Percentiles rank a stretch among this genome's conserved stretches.
Evolutionary conservation across 1,140 invertebrate species (phyloP).

Genomic region (Drosophila suzukii): DNA sequence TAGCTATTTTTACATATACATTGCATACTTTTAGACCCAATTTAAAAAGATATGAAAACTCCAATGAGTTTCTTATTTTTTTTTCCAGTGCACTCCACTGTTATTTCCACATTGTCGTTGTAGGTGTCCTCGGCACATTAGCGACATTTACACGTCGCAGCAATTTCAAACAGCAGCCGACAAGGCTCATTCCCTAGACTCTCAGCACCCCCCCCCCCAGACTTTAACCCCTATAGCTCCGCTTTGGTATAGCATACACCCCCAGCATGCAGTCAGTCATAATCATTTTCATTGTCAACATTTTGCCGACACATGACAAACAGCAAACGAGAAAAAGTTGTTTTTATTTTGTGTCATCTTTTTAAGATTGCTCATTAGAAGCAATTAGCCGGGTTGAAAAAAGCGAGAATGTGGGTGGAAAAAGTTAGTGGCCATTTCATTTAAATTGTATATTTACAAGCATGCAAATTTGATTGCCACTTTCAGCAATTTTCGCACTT

Average conservation of each 20-base stretch:
- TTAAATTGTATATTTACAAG: constrained; percentile 75
- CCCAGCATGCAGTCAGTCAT: constrained; percentile 66
- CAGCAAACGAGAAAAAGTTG: constrained; percentile 54
- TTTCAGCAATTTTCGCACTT: constrained; percentile 35
- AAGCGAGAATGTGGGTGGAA: constrained; percentile 15
- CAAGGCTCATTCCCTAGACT: constrained; percentile 36
- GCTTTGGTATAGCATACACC: constrained; percentile 13
- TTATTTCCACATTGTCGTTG: constrained; percentile 19
- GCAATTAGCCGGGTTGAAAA: constrained; percentile 58
- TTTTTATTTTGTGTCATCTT: constrained; percentile 46
- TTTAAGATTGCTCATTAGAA: constrained; percentile 68
- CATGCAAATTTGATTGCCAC: constrained; percentile 76
- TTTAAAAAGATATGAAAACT: no score
- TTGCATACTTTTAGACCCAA: no score
- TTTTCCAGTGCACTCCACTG: constrained; percentile 5
- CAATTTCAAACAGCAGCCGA: constrained; percentile 79
- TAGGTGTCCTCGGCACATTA: constrained; percentile 66
- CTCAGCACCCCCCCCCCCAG: neutral
- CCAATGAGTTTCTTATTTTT: neutral
- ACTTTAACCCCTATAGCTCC: constrained; percentile 13
- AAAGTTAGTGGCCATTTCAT: constrained; percentile 46
- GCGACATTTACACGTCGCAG: constrained; percentile 82
- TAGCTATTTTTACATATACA: no score
- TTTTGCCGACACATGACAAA: constrained; percentile 77
- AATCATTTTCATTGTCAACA: constrained; percentile 81